Conservation (phyloP, 2,888 invertebrate species). For the Ophion ventricosus region DNA sequence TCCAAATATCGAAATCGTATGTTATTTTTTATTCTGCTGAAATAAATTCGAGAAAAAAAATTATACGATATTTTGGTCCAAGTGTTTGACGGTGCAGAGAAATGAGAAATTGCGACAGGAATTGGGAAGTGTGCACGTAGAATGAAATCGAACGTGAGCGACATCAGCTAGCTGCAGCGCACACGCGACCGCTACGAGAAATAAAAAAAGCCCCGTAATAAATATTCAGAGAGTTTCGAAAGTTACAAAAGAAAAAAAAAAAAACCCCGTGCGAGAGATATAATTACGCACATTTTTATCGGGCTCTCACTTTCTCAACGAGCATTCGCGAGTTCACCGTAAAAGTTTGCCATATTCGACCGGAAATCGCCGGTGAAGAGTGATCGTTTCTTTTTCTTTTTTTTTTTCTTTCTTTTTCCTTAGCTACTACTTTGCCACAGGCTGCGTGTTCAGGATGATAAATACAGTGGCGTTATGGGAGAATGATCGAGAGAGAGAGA, state of each 20-base stretch:
- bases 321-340: conserved; percentile 25
- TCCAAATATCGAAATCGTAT: no score
- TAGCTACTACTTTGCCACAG: conserved; percentile 6
- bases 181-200: no score
- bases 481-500: conserved; percentile 59
- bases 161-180: no score
- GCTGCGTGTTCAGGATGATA: conserved; percentile 55
- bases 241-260: conserved; percentile 28
- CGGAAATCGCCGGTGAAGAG: conserved; percentile 39
- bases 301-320: conserved; percentile 51
- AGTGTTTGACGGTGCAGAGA: no score
- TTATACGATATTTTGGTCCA: no score
- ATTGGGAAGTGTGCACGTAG: no score
- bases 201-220: not conserved
- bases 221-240: conserved; percentile 14
- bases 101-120: no score
- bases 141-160: no score
- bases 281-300: conserved; percentile 5
- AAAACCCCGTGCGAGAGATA: not conserved
- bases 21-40: no score
- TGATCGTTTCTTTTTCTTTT: conserved; percentile 24
- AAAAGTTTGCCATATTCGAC: conserved; percentile 27
- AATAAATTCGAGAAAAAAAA: no score
- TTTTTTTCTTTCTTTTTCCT: not conserved
- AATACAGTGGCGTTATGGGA: conserved; percentile 55